phyloP scores from a whole-genome alignment of 2,888 invertebrate genomes.

The Xiphydria camelus region DNA sequence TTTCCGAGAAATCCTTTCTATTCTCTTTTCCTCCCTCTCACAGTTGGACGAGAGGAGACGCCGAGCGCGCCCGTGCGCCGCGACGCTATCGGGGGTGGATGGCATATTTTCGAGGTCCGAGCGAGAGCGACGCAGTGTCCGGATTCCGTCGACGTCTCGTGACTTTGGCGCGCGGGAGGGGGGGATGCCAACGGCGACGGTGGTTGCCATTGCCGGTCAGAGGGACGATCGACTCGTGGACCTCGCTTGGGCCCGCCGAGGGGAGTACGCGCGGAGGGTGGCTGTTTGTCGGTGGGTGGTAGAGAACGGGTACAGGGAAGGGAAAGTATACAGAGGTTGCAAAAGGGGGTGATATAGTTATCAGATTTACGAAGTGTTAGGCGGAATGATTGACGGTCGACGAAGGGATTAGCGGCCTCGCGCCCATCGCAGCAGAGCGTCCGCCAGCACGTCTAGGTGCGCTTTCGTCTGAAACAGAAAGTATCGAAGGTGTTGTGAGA shows the following conservation, averaged over 20 bases:
- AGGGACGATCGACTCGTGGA: neutral
- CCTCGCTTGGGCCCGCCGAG: no score
- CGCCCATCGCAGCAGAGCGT: slow-evolving; percentile 92
- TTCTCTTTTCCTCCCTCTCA: no score
- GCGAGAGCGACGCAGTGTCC: no score
- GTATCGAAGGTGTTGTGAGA: slow-evolving; percentile 1
- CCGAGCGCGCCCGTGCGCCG: no score
- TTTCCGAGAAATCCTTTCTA: no score
- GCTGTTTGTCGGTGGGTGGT: no score
- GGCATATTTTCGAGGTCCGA: no score
- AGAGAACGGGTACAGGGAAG: no score
- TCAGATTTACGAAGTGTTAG: neutral
- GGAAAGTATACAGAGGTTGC: neutral
- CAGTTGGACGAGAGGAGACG: no score
- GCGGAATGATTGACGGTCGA: slow-evolving; percentile 21
- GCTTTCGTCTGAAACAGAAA: slow-evolving; percentile 84
- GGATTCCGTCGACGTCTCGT: neutral
- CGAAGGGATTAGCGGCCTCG: slow-evolving; percentile 76
- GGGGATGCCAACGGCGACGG: neutral
- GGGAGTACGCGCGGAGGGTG: no score
- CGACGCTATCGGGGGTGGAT: no score
- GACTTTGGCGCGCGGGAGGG: neutral
- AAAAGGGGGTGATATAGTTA: neutral
- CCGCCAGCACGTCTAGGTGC: slow-evolving; percentile 91
- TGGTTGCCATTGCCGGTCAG: no score